These are phyloP conservation scores for Lateolabrax maculatus DNA, from an alignment of 2,797 vertebrate genomes.

Conservation along the genomic window DNA sequence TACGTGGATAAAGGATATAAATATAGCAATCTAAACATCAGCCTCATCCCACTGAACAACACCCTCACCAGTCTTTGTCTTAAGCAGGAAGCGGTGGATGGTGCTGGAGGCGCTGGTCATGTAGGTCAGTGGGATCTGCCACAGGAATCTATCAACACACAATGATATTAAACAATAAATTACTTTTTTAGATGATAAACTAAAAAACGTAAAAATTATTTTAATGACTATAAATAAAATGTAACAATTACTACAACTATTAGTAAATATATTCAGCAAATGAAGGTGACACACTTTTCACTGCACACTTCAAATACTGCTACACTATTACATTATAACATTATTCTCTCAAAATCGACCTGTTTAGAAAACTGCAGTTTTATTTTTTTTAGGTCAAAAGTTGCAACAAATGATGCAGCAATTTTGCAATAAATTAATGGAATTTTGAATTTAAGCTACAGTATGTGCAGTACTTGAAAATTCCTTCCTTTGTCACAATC, in stretches of 20 bases:
- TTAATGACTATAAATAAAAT: neutral
- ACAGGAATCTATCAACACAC: conserved; percentile 84
- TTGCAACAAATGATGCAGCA: neutral
- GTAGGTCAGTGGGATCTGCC: conserved; percentile 94
- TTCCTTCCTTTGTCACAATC: neutral
- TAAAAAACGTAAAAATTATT: neutral
- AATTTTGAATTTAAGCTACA: neutral
- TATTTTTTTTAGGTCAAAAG: neutral
- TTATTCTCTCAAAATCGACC: neutral
- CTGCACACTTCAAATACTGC: neutral
- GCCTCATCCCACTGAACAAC: neutral
- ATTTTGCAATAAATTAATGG: neutral
- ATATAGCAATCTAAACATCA: neutral
- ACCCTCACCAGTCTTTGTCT: conserved; percentile 87
- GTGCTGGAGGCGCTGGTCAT: conserved; percentile 88
- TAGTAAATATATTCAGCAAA: neutral
- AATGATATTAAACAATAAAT: neutral
- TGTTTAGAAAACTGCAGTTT: neutral
- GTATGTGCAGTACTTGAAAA: neutral
- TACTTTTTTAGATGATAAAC: too few relatives aligned
- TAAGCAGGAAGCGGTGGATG: conserved; percentile 89
- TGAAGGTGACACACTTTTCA: neutral
- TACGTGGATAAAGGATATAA: neutral
- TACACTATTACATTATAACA: neutral
- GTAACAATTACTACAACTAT: neutral